Base-by-base conservation (phyloP, 1,140 invertebrate species). In the Habropoda laboriosa region DNA sequence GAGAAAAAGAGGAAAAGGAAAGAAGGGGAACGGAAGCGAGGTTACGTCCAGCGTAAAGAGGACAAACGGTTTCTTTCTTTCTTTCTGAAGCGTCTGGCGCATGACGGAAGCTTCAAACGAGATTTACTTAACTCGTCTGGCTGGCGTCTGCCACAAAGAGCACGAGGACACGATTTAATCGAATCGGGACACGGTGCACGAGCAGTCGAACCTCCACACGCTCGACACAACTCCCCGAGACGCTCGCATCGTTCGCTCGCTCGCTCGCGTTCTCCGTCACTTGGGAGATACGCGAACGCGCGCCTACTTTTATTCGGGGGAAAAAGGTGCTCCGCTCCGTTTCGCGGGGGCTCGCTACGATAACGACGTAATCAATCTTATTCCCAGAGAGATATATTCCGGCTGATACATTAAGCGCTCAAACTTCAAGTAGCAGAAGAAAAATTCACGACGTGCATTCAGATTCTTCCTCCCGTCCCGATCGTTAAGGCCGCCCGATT, bases 141-240 rank as follows among this genome's bases (percentile, higher is more conserved):
- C 27, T 83, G 61, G 71, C 61, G 51, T 79, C 73, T 42, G 64
- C 45, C 76, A 55, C 60, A 58, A 81, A 80, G 80, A 74, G 81
- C 71, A 72, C 71, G 53, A 84, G 86, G 89, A 88, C 88, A 83
- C 87, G 89, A 89, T 87, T 90, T 89, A 88, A 90, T 90, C 87
- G 88, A 90, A 88, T 89, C 86, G 77, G 60, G 66, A 53, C 76
- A 72, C 77, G 79, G 70, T 67, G 58, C 64, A 40, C 71, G 83
- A 83, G 51, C 77, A 81, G 79, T 61, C 53, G 64, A 55, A 82
- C n/a, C n/a, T n/a, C n/a, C n/a, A n/a, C n/a, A 83, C 78, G 63
- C 61, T 4, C 66, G 30, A 58, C 42, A 73, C 55, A 32, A 84
- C 53, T 82, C 71, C 53, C 55, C 16, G n/a, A 16, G 45, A n/a